phyloP scores from a whole-genome alignment of 2,888 invertebrate species.

The Cantharis rustica region DNA sequence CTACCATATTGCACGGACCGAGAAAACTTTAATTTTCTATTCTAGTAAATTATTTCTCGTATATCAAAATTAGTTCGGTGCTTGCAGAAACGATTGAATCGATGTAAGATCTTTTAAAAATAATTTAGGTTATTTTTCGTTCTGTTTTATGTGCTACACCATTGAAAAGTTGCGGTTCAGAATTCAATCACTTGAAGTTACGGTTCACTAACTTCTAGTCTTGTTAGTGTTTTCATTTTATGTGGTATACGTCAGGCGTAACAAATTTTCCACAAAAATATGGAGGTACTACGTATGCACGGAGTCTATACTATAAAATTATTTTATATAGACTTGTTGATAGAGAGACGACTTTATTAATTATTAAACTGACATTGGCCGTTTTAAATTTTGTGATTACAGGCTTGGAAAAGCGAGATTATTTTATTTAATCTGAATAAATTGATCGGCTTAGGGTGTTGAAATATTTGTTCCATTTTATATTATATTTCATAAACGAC shows the following conservation, averaged over 20 bases:
- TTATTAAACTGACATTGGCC: neutral
- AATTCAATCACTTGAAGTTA: slow-evolving; percentile 2
- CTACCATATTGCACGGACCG: neutral
- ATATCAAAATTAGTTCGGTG: neutral
- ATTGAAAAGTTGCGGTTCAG: neutral
- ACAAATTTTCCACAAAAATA: neutral
- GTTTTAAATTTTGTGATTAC: neutral
- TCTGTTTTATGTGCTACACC: slow-evolving; percentile 1
- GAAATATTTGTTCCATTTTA: neutral
- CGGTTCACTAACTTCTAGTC: neutral
- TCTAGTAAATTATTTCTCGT: neutral
- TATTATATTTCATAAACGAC: neutral
- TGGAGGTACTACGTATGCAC: neutral
- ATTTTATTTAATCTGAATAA: neutral
- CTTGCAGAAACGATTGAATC: neutral
- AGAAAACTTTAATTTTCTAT: neutral
- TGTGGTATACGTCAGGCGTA: neutral
- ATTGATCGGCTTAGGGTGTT: neutral
- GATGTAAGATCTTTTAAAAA: neutral
- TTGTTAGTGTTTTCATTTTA: slow-evolving; percentile 1
- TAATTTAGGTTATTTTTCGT: slow-evolving; percentile 1
- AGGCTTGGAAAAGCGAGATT: neutral
- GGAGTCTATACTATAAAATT: neutral
- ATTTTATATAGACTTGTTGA: neutral
- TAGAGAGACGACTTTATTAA: neutral